These are phyloP conservation scores for Uropetala carovei DNA, from an alignment of 2,888 invertebrate species.

Conservation along the genomic window DNA sequence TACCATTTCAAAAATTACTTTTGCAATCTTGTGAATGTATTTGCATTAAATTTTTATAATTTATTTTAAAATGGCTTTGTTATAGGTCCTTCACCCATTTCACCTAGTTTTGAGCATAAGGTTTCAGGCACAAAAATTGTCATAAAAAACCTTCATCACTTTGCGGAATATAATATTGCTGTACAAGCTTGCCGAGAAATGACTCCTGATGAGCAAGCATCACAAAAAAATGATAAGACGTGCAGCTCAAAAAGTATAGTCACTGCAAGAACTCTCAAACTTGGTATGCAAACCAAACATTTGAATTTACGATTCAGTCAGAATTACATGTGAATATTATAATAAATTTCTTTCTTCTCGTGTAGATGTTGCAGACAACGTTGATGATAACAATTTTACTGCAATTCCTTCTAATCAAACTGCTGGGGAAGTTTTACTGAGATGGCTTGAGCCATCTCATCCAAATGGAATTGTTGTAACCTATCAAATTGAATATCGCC, in stretches of 20 bases:
- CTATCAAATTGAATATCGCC: constrained; percentile 87
- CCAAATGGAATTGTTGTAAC: constrained; percentile 94
- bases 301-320: neutral
- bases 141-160: constrained; percentile 84
- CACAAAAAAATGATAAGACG: constrained; percentile 71
- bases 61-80: neutral
- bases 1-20: too few relatives aligned
- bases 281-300: constrained; percentile 71
- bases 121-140: constrained; percentile 75
- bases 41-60: too few relatives aligned
- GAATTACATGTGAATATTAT: constrained; percentile 45
- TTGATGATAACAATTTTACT: constrained; percentile 77
- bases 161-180: constrained; percentile 84
- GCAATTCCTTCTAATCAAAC: constrained; percentile 72
- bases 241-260: constrained; percentile 78
- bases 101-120: constrained; percentile 14
- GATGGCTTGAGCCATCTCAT: constrained; percentile 87
- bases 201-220: constrained; percentile 73
- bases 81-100: neutral
- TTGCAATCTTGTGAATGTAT: too few relatives aligned
- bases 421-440: constrained; percentile 80
- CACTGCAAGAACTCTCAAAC: constrained; percentile 76
- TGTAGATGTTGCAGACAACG: constrained; percentile 83
- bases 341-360: constrained; percentile 68
- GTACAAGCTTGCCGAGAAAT: constrained; percentile 87